Base-by-base conservation (phyloP, 2,113 vertebrate species). In the Gymnarchus niloticus region DNA sequence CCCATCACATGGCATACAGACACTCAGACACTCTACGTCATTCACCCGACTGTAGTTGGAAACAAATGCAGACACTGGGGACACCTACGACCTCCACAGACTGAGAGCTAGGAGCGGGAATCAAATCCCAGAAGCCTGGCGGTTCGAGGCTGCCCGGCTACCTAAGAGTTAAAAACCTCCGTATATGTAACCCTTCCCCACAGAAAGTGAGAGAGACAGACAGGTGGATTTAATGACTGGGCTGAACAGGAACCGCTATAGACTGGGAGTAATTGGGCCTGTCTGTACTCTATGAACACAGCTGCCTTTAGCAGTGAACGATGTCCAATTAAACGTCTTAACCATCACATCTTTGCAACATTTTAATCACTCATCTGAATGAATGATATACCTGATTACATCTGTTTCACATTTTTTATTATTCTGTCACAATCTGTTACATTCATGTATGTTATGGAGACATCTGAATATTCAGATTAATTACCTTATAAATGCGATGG, bases 341-440 rank as follows among this genome's bases (percentile, higher is more conserved):
- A 89, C 90, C 14, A 25, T 59, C 81, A 87, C 90, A 89, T 90
- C 88, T 87, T 81, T 41, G 33, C 51, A 86, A 65, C 44, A 86
- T 83, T 84, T 87, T 92, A 93, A 93, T 94, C 93, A 89, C 89
- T 89, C 87, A 90, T 93, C 87, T 92, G 85, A 87, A 89, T 89
- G 91, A 90, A 91, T 91, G 90, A 89, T 88, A 86, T 88, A 91
- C 85, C 88, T 92, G 92, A 92, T 92, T 91, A 90, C 87, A 76
- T 73, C 25, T 88, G 48, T 90, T 88, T 83, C 52, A 81, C 83
- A 23, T 90, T 89, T 91, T 93, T 92, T 93, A 94, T 94, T 91
- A 93, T 91, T 89, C 89, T 93, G 93, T 92, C 93, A 94, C 89
- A 92, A 92, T 89, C 85, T 86, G 94, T 93, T 91, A 89, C 56